Conservation (phyloP, 53 echinoderm and acorn worm species). For the Echinarachnius parma region DNA sequence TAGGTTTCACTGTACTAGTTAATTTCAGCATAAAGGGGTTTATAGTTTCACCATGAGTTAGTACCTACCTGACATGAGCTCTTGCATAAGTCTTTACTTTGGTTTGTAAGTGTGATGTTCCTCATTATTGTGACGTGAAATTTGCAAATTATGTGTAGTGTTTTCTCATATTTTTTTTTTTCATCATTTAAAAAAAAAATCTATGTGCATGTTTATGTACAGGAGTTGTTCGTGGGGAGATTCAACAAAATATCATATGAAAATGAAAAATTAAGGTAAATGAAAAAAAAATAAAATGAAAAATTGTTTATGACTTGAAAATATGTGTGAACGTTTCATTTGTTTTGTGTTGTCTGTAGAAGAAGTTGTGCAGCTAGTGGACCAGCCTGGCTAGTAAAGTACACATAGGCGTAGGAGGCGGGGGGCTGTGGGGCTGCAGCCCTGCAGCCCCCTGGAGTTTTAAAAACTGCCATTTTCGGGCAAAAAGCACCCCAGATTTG, state of each 20-base stretch:
- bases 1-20: too few relatives aligned
- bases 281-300: slow-evolving; percentile 38
- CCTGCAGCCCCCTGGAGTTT: too few relatives aligned
- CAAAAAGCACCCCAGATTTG: too few relatives aligned
- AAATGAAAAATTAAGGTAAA: slow-evolving; percentile 27
- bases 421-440: too few relatives aligned
- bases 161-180: slow-evolving; percentile 20
- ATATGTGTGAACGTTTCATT: not conserved
- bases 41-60: too few relatives aligned
- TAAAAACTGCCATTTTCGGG: too few relatives aligned
- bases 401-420: too few relatives aligned
- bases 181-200: slow-evolving; percentile 24
- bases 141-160: slow-evolving; percentile 29
- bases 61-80: too few relatives aligned
- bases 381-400: too few relatives aligned
- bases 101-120: slow-evolving; percentile 27
- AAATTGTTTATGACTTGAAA: slow-evolving; percentile 50
- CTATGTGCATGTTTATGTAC: slow-evolving; percentile 50
- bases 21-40: too few relatives aligned
- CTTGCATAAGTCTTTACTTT: not conserved
- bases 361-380: too few relatives aligned
- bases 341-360: too few relatives aligned
- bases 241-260: slow-evolving; percentile 12
- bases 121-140: slow-evolving; percentile 27
- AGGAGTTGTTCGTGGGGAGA: slow-evolving; percentile 37